phyloP scores from a whole-genome alignment of 2,888 invertebrate genomes.

The Parnassius mnemosyne region DNA sequence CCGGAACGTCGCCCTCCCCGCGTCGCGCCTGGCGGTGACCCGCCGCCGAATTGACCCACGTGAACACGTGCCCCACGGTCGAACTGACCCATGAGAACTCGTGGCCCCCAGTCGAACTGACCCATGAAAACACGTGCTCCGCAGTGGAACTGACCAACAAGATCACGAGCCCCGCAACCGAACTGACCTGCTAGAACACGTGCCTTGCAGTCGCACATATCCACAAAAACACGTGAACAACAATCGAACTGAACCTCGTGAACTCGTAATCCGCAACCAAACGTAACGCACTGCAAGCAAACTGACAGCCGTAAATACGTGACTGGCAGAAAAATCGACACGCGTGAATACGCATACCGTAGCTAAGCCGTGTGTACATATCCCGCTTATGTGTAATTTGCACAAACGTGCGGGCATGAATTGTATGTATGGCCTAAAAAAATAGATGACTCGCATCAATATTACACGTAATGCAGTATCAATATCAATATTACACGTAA shows the following conservation, averaged over 20 bases:
- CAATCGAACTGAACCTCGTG: too few relatives aligned
- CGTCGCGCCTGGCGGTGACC: constrained; percentile 47
- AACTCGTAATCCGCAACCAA: not conserved
- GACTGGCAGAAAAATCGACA: too few relatives aligned
- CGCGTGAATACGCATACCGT: too few relatives aligned
- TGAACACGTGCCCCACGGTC: not conserved
- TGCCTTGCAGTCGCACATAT: not conserved
- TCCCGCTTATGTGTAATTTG: too few relatives aligned
- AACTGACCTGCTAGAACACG: constrained; percentile 6
- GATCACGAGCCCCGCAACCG: not conserved
- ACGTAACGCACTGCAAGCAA: not conserved
- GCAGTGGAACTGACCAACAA: not conserved
- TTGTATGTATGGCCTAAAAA: too few relatives aligned
- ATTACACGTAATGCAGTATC: too few relatives aligned
- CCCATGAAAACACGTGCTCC: not conserved
- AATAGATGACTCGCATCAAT: too few relatives aligned
- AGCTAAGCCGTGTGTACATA: too few relatives aligned
- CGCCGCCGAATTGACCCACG: constrained; percentile 13
- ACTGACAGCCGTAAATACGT: not conserved
- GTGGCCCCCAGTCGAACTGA: not conserved
- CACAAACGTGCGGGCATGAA: too few relatives aligned
- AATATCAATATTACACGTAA: too few relatives aligned
- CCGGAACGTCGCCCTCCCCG: constrained; percentile 29
- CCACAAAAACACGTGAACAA: too few relatives aligned
- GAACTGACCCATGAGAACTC: not conserved